Evolutionary conservation across 2,113 vertebrate species (phyloP).

Genomic region (Sus scrofa): DNA sequence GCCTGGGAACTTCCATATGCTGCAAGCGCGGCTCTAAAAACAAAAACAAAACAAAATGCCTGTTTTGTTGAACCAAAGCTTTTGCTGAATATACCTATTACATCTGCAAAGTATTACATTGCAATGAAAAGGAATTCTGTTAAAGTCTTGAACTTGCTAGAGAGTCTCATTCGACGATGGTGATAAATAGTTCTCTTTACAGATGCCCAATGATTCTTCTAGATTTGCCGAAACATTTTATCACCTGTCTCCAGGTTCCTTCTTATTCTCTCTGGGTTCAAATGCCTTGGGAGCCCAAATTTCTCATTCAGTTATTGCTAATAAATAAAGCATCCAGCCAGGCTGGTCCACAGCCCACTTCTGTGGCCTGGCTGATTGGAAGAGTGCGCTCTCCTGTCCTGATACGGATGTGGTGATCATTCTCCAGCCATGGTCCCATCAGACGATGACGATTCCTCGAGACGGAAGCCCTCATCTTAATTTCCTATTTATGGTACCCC

Average conservation of each 20-base stretch:
- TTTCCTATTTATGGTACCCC: neutral
- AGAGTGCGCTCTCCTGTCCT: neutral
- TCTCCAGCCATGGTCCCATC: neutral
- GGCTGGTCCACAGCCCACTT: neutral
- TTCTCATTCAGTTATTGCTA: neutral
- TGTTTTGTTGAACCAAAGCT: neutral
- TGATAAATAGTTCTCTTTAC: neutral
- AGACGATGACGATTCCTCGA: accelerated
- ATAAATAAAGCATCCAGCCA: neutral
- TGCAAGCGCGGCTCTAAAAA: no score
- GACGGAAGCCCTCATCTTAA: neutral
- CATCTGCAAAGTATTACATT: neutral
- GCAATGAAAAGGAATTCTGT: neutral
- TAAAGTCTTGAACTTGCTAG: neutral
- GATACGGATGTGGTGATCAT: accelerated
- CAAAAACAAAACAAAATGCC: no score
- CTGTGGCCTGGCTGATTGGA: no score
- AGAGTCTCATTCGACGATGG: neutral
- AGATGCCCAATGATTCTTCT: neutral
- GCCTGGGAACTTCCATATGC: no score
- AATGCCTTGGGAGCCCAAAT: neutral
- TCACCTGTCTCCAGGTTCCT: neutral
- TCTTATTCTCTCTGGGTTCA: neutral
- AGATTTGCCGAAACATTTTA: neutral
- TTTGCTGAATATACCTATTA: neutral